Evolutionary conservation across 2,888 invertebrate species (phyloP).

Genomic region (Zhuqinia jingwanae): DNA sequence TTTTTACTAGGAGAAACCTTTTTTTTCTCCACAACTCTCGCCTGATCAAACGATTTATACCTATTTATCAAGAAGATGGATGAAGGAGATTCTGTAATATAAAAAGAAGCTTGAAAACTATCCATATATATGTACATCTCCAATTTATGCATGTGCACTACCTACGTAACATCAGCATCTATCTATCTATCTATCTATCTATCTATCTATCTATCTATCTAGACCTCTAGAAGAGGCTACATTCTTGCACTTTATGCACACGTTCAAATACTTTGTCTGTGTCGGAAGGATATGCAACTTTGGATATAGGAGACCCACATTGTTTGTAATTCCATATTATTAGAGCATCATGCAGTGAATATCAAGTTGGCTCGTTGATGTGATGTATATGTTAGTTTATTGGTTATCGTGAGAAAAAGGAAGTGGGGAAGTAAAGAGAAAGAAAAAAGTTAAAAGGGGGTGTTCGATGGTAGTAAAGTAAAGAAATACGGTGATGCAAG

Average conservation of each 20-base stretch:
- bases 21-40: constrained; percentile 3
- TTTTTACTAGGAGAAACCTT: constrained; percentile 46
- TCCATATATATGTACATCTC: not conserved
- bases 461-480: not conserved
- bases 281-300: no score
- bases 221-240: no score
- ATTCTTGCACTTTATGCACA: no score
- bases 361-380: constrained; percentile 30
- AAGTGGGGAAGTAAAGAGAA: constrained; percentile 32
- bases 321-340: constrained; percentile 5
- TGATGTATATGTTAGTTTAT: not conserved
- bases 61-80: not conserved
- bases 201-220: not conserved
- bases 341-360: constrained; percentile 1
- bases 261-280: no score
- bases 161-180: not conserved
- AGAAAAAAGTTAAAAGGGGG: constrained; percentile 31
- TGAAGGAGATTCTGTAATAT: not conserved
- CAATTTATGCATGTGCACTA: constrained; percentile 15
- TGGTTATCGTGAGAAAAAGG: constrained; percentile 44
- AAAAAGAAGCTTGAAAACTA: no score
- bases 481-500: constrained; percentile 15
- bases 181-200: not conserved
- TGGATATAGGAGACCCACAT: not conserved
- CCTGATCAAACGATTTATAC: constrained; percentile 4